Percentiles rank a stretch among this genome's conserved stretches.
These are phyloP conservation scores for Junonia oenone DNA, from an alignment of 2,888 invertebrate genomes.

Conservation along the genomic window DNA sequence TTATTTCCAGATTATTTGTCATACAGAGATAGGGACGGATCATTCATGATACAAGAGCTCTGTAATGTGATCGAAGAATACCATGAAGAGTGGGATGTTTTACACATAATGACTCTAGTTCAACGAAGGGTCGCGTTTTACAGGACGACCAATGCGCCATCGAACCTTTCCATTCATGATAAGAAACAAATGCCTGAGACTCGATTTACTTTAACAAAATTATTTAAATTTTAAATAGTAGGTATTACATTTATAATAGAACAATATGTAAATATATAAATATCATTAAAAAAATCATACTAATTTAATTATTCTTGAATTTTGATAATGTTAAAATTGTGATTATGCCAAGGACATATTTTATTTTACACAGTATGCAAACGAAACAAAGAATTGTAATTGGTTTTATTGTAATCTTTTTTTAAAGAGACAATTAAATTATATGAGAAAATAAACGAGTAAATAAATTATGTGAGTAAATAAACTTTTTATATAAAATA, in stretches of 20 bases:
- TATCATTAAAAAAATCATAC: too few relatives aligned
- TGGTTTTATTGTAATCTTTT: too few relatives aligned
- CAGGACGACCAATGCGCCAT: constrained; percentile 39
- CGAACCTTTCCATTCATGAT: constrained; percentile 32
- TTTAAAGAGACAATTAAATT: too few relatives aligned
- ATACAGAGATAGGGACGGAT: constrained; percentile 47
- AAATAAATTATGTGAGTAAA: too few relatives aligned
- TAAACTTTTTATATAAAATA: too few relatives aligned
- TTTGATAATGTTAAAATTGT: too few relatives aligned
- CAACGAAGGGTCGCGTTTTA: constrained; percentile 46
- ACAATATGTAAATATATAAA: too few relatives aligned
- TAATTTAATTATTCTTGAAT: too few relatives aligned
- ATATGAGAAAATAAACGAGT: too few relatives aligned
- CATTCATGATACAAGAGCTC: constrained; percentile 58
- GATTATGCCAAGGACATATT: too few relatives aligned
- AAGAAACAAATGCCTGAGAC: constrained; percentile 62
- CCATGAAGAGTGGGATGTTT: constrained; percentile 40
- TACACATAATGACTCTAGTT: constrained; percentile 49
- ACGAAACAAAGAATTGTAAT: constrained; percentile 6
- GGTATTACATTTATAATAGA: neutral
- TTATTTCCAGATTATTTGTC: constrained; percentile 45
- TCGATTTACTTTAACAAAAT: constrained; percentile 52
- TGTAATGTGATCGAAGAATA: constrained; percentile 45
- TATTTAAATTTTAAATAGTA: neutral
- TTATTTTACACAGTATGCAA: too few relatives aligned